Conservation (phyloP, 2,113 vertebrate species). For the Corythaeola cristata region DNA sequence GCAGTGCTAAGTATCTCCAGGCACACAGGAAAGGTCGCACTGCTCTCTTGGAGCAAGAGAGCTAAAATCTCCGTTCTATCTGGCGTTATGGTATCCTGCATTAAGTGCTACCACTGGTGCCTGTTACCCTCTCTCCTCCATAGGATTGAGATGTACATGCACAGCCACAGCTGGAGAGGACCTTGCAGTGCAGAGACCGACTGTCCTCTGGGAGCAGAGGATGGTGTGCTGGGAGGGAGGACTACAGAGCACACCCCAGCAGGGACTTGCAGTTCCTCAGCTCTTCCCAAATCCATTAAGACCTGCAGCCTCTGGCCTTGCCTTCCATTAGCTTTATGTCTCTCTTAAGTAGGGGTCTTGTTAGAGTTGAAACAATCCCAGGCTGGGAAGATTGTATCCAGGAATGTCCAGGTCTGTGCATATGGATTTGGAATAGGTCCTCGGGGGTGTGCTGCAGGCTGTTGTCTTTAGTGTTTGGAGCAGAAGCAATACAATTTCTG, state of each 20-base stretch:
- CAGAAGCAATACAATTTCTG: constrained; percentile 1
- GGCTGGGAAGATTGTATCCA: not conserved
- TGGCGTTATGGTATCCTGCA: not conserved
- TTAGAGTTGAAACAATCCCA: not conserved
- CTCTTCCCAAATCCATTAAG: not conserved
- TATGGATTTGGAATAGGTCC: not conserved
- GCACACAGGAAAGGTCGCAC: not conserved
- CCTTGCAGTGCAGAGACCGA: not conserved
- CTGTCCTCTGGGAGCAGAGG: not conserved
- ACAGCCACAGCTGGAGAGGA: not conserved
- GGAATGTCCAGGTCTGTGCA: not conserved
- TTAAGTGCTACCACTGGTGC: not conserved
- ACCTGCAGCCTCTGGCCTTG: not conserved
- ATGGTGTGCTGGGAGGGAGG: not conserved
- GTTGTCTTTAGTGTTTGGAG: not conserved
- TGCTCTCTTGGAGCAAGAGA: not conserved
- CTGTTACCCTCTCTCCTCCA: not conserved
- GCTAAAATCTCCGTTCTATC: not conserved
- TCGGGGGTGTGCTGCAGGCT: not conserved
- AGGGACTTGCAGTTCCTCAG: not conserved
- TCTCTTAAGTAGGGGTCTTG: not conserved
- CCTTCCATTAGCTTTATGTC: not conserved
- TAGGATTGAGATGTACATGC: not conserved
- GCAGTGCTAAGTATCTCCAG: not conserved
- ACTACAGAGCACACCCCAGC: not conserved